Evolutionary conservation across 2,888 invertebrate genomes (phyloP).

Genomic region (Pyrocoelia pectoralis): DNA sequence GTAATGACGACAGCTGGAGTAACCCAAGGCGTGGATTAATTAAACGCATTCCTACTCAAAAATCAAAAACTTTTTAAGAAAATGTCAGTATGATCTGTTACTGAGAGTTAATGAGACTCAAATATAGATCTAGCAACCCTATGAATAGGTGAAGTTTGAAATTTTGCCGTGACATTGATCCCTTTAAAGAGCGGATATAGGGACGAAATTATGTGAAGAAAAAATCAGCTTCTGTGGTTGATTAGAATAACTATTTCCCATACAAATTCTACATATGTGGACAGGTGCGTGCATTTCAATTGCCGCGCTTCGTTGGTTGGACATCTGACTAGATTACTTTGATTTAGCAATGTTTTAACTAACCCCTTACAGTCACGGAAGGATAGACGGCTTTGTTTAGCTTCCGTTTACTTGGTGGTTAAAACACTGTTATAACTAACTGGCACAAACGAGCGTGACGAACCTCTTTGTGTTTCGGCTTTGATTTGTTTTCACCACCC

Average conservation of each 20-base stretch:
- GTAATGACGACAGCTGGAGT: too few species aligned
- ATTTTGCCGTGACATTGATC: too few species aligned
- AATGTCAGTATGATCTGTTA: too few species aligned
- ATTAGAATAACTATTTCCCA: conserved; percentile 18
- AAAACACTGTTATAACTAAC: conserved; percentile 50
- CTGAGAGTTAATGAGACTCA: too few species aligned
- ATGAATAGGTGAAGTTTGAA: too few species aligned
- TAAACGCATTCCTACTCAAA: too few species aligned
- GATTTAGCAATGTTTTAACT: conserved; percentile 49
- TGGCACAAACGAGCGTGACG: conserved; percentile 52
- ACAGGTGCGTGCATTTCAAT: conserved; percentile 29
- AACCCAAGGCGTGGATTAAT: too few species aligned
- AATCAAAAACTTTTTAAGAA: too few species aligned
- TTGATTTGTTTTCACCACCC: conserved; percentile 46
- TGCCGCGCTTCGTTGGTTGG: conserved; percentile 27
- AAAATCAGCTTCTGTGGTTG: not conserved
- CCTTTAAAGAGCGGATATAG: too few species aligned
- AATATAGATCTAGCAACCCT: too few species aligned
- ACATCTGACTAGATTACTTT: conserved; percentile 44
- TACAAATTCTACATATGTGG: conserved; percentile 18
- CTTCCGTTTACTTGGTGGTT: conserved; percentile 52
- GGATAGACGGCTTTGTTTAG: conserved; percentile 51
- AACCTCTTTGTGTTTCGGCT: conserved; percentile 44
- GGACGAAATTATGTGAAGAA: too few species aligned
- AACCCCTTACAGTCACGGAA: conserved; percentile 51